Evolutionary conservation across 2,113 vertebrate genomes (phyloP), one percentile per base, ranked within the genome.

Genomic region (Lynx canadensis): DNA sequence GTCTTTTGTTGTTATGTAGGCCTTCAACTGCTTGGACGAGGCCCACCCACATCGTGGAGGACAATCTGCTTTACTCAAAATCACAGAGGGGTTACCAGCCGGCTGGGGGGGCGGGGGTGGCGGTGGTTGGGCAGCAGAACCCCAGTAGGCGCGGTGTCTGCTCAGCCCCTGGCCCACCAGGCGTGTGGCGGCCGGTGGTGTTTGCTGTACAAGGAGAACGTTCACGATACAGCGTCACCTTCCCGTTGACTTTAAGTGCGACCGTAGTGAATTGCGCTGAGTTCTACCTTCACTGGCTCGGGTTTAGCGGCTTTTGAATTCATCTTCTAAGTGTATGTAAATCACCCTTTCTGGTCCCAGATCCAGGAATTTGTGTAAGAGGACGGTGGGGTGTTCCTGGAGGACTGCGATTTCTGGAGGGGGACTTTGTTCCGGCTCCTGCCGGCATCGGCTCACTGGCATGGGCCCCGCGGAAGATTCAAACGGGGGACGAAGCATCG

Each of bases 351-450:
- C 25, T 74, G 63, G 50, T n/a, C 60, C 90, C 14, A 68, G 69
- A 96, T 91, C 94, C 86, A 96, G 82, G 48, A 48, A 66, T 91
- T 95, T 95, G 93, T 85, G 65, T 82, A 73, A 96, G 82, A 92
- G 80, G 82, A 66, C 93, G 41, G 65, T 31, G 71, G 87, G 48
- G 68, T 82, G 89, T 89, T 33, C 69, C 71, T 29, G 52, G 36
- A 84, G 57, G 74, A 92, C 96, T 97, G n/a, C 73, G 73, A 87
- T 95, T 97, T 96, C 80, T 94, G 81, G 93, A 86, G 95, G 79
- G 92, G 93, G 85, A 48, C 73, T 97, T 96, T 36, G 48, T 5
- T 11, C 68, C 60, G 85, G 81, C 68, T 96, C 94, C 86, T 78
- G 66, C 73, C 6, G 31, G 66, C 29, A 5, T 78, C 31, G 65